Evolutionary conservation across 2,888 invertebrate species (phyloP).

Genomic region (Caenorhabditis sp.): DNA sequence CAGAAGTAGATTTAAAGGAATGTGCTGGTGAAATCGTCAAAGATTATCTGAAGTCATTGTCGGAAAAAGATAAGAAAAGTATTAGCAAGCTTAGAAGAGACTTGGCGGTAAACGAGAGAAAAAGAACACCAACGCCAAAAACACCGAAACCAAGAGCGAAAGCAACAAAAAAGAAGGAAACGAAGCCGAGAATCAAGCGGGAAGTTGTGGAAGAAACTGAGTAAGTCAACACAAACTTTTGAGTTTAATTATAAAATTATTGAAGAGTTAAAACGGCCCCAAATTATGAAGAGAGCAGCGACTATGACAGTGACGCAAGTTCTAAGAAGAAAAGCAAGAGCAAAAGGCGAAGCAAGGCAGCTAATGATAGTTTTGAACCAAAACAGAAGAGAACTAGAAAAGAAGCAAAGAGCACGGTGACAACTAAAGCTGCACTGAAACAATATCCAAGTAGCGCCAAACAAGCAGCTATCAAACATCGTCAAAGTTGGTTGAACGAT

Average conservation of each 20-base stretch:
- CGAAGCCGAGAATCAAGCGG: neutral
- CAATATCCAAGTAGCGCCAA: conserved; percentile 22
- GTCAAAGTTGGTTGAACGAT: conserved; percentile 13
- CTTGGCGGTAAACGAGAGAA: conserved; percentile 5
- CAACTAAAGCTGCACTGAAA: conserved; percentile 33
- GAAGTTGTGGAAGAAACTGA: neutral
- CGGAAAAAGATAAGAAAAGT: conserved; percentile 3
- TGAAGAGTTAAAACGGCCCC: neutral
- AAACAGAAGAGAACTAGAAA: neutral
- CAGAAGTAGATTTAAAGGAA: conserved; percentile 46
- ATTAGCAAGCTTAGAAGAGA: neutral
- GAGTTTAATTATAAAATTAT: neutral
- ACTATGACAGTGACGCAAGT: neutral
- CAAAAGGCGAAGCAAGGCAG: neutral
- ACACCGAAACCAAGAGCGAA: neutral
- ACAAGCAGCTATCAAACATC: conserved; percentile 15
- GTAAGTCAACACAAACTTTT: neutral
- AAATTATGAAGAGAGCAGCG: neutral
- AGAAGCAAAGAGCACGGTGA: neutral
- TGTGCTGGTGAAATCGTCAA: conserved; percentile 20
- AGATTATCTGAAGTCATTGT: conserved; percentile 15
- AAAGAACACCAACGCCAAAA: neutral
- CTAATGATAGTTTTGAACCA: neutral
- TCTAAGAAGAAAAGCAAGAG: neutral
- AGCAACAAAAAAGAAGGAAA: neutral